phyloP scores from a whole-genome alignment of 2,797 vertebrate species.

The Natrix natrix region DNA sequence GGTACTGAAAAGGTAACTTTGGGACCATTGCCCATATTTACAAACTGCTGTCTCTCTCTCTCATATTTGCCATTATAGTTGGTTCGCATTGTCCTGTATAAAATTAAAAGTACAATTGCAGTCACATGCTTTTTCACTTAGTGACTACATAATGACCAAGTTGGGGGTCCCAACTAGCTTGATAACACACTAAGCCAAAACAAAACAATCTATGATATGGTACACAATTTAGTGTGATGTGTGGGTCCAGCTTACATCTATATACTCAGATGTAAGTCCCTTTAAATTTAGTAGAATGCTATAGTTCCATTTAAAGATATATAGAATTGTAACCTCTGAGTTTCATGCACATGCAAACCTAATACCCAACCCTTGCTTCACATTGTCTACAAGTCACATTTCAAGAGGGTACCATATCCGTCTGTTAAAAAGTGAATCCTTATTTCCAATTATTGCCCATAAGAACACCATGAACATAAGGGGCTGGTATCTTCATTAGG shows the following conservation, averaged over 20 bases:
- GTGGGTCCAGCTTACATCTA: background rate
- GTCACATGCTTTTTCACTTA: background rate
- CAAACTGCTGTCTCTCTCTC: background rate
- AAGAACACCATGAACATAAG: background rate
- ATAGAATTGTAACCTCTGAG: background rate
- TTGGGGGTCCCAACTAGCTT: background rate
- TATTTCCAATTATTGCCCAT: background rate
- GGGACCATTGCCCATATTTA: background rate
- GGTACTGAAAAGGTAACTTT: background rate
- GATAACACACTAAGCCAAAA: background rate
- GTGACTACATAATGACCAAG: background rate
- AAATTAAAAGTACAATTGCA: background rate
- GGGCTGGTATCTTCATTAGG: background rate
- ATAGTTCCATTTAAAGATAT: background rate
- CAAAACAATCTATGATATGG: background rate
- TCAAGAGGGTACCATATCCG: background rate
- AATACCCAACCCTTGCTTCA: background rate
- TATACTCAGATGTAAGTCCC: background rate
- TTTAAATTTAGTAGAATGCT: background rate
- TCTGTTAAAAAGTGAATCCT: background rate
- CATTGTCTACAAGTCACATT: background rate
- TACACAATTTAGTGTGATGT: background rate
- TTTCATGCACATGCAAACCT: background rate
- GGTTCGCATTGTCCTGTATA: background rate
- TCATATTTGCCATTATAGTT: background rate